Evolutionary conservation across 1,140 invertebrate species (phyloP).

Genomic region (Heliconius hewitsoni): DNA sequence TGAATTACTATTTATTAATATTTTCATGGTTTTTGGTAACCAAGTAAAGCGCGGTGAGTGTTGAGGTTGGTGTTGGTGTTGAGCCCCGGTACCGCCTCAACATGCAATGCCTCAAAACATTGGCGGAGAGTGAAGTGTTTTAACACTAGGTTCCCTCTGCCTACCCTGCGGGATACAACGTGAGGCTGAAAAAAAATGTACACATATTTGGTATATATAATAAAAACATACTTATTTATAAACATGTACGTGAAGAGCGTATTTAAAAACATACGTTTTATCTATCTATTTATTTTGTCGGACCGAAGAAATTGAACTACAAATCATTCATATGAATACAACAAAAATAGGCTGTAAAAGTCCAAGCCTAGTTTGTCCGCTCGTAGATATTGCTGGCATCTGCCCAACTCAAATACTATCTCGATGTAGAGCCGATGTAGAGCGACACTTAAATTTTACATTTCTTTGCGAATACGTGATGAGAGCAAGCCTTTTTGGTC

Average conservation of each 20-base stretch:
- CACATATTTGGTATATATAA: too few species aligned
- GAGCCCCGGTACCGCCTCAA: too few species aligned
- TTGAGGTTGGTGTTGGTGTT: too few species aligned
- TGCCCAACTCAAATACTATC: conserved; percentile 58
- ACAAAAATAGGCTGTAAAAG: conserved; percentile 55
- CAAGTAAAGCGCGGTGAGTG: too few species aligned
- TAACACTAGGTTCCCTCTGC: too few species aligned
- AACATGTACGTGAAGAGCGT: not conserved
- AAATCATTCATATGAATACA: conserved; percentile 38
- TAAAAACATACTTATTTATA: too few species aligned
- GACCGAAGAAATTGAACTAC: conserved; percentile 24
- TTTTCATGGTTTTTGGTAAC: too few species aligned
- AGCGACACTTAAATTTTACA: conserved; percentile 42
- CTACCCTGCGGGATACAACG: too few species aligned
- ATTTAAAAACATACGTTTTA: not conserved
- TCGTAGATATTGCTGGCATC: conserved; percentile 56
- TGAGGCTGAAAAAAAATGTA: too few species aligned
- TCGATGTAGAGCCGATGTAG: conserved; percentile 36
- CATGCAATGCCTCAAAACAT: too few species aligned
- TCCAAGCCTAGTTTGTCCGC: conserved; percentile 54
- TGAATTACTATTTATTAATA: too few species aligned
- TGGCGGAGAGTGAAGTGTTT: too few species aligned
- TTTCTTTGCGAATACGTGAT: conserved; percentile 42
- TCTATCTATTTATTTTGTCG: not conserved
- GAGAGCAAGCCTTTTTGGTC: conserved; percentile 29